Evolutionary conservation across 2,113 vertebrate genomes (phyloP).

Genomic region (Aramus guarauna): DNA sequence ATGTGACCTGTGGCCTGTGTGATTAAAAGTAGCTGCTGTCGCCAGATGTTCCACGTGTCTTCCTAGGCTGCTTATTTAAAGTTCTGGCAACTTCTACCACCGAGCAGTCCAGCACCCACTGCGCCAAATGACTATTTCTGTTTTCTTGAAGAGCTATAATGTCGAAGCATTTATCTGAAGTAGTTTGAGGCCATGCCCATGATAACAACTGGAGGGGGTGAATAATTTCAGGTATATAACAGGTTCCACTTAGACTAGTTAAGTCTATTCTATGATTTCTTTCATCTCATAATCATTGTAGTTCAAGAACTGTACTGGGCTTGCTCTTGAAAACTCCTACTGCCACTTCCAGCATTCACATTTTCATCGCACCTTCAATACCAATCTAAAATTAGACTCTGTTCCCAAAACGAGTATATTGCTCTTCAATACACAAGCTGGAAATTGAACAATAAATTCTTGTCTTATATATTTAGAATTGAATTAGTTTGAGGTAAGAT

Average conservation of each 20-base stretch:
- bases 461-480: not conserved
- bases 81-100: not conserved
- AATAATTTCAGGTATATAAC: not conserved
- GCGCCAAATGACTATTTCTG: not conserved
- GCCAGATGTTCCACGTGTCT: slow-evolving; percentile 19
- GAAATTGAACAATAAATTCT: slow-evolving; percentile 18
- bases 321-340: slow-evolving; percentile 11
- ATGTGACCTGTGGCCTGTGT: not conserved
- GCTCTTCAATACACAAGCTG: slow-evolving; percentile 3
- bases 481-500: not conserved
- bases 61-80: not conserved
- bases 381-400: slow-evolving; percentile 31
- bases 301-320: not conserved
- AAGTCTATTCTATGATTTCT: not conserved
- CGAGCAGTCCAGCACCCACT: not conserved
- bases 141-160: not conserved
- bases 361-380: slow-evolving; percentile 3
- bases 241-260: not conserved
- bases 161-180: not conserved
- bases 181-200: not conserved
- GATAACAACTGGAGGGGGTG: not conserved
- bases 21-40: not conserved
- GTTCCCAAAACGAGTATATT: slow-evolving; percentile 28
- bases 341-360: not conserved
- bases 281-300: not conserved